Percentiles rank a stretch among this genome's conserved stretches.
Conservation (phyloP, 2,888 invertebrate species). For the Pseudococcus jackbeardsleyi region DNA sequence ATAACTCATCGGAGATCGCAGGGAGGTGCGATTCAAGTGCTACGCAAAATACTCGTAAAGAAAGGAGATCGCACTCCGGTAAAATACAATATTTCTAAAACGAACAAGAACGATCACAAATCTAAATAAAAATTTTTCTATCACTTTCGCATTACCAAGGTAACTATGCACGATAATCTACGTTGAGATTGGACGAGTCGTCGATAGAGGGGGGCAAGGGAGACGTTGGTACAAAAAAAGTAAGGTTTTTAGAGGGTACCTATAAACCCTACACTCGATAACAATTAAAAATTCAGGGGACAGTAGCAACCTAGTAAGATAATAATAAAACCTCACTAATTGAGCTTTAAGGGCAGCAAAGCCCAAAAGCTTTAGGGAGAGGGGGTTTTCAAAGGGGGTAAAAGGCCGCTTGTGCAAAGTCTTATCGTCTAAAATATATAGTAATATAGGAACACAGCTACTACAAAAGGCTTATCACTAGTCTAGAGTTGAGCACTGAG, state of each 20-base stretch:
- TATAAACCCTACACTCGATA: not conserved
- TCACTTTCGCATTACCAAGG: constrained; percentile 40
- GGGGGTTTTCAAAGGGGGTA: not conserved
- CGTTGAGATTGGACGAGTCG: not conserved
- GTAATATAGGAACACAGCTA: constrained; percentile 46
- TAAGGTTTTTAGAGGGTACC: constrained; percentile 3
- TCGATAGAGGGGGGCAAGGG: not conserved
- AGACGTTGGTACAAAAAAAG: not conserved
- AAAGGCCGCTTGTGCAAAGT: constrained; percentile 52
- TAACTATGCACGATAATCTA: constrained; percentile 43
- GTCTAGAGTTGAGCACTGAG: constrained; percentile 62
- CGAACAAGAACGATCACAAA: constrained; percentile 19
- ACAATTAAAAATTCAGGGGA: not conserved
- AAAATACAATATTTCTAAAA: not conserved
- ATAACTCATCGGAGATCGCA: not conserved
- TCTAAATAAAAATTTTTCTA: constrained; percentile 19
- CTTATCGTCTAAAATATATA: constrained; percentile 35
- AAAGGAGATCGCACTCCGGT: not conserved
- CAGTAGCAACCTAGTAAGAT: not conserved
- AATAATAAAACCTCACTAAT: constrained; percentile 43
- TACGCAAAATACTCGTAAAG: not conserved
- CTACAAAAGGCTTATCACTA: constrained; percentile 56
- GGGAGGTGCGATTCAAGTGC: not conserved
- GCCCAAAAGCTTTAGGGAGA: not conserved
- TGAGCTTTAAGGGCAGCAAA: constrained; percentile 6